Conservation (phyloP, 2,113 vertebrate species). For the Megaptera novaeangliae region DNA sequence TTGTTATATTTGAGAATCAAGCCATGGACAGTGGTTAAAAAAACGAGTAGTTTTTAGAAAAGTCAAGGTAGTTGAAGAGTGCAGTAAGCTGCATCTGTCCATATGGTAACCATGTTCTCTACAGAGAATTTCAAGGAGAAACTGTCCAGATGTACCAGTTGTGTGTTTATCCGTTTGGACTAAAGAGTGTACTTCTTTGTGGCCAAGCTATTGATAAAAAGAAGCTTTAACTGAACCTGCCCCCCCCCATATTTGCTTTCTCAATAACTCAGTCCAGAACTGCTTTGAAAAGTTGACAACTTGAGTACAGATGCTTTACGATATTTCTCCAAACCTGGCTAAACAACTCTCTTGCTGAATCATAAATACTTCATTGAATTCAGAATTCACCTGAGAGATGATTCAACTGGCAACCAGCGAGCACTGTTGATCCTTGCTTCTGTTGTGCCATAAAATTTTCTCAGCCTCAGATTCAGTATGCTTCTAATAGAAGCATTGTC, state of each 20-base stretch:
- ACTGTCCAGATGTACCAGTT: not conserved
- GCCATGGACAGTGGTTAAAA: not conserved
- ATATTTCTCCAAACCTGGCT: not conserved
- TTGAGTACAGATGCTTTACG: not conserved
- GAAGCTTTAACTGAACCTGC: not conserved
- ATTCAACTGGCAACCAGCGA: not conserved
- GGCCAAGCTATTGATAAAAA: not conserved
- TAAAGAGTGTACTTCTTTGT: not conserved
- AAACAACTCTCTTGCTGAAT: not conserved
- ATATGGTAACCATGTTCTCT: not conserved
- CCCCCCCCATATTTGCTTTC: not conserved
- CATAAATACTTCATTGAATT: conserved; percentile 15
- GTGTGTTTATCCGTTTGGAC: not conserved
- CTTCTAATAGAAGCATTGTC: not conserved
- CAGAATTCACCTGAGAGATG: not conserved
- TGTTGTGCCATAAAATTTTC: not conserved
- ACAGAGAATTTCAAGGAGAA: not conserved
- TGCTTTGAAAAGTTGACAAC: conserved; percentile 31
- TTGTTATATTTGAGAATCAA: conserved; percentile 22
- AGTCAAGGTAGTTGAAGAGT: not conserved
- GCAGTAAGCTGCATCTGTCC: not conserved
- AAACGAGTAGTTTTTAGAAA: not conserved
- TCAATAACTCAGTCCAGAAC: not conserved
- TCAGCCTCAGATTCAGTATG: not conserved
- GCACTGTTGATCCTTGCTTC: not conserved